Base-by-base conservation (phyloP, 2,113 vertebrate species). In the Merops nubicus region DNA sequence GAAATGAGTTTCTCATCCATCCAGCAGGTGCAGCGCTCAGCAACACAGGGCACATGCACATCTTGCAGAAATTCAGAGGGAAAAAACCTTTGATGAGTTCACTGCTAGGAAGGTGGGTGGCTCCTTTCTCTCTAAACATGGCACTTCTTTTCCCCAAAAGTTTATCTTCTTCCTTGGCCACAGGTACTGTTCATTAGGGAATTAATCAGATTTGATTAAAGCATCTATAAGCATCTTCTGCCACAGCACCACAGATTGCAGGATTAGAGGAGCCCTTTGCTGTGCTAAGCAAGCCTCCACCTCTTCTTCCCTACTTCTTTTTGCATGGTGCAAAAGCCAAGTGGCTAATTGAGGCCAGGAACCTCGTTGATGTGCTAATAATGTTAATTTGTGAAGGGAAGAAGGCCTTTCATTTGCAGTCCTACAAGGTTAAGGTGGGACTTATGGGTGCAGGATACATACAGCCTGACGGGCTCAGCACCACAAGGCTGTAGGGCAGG, bases 1-100 rank as follows among this genome's bases (percentile, higher is more conserved):
- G 85, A 92, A 95, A 91, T 84, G 62, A 74, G 29, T 96, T 83
- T 92, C 75, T 85, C 29, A 34, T 69, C 47, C 17, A 2, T 60
- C 51, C 78, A 84, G 64, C 50, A 92, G n/a, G 43, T 47, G 43
- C 0, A 0, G 84, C 84, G 56, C 31, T 88, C 45, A 33, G 51
- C 79, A 60, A 15, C 34, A 56, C 1, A 2, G 0, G 1, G 67
- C 64, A 75, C 88, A 18, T 15, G 50, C 43, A 17, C 34, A 18
- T 40, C 79, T n/a, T 56, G 78, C 62, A 70, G 22, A 51, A 93
- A 47, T 48, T 74, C 77, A 1, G 1, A 48, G 47, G 19, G 62
- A 34, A 34, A 43, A 89, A 45, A 4, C 42, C 45, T 83, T 48
- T 18, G 70, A 60, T 57, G 82, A 36, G 25, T 43, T 75, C 31